phyloP scores from a whole-genome alignment of 2,888 invertebrate species.

The Xestia ashworthii region DNA sequence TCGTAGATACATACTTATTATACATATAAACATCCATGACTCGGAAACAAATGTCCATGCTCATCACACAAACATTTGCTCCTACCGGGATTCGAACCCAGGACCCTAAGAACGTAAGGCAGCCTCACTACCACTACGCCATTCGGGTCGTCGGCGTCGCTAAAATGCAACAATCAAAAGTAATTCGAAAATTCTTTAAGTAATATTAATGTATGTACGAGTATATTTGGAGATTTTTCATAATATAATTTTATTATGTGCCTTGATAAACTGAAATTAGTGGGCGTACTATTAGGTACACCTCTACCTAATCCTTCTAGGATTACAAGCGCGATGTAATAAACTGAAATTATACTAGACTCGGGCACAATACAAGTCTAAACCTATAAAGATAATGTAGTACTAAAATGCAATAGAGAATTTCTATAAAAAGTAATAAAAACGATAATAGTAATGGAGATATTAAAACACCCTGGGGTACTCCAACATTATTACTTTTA shows the following conservation, averaged over 20 bases:
- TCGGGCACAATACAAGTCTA: neutral
- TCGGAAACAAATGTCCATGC: too few species aligned
- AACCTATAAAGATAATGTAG: slow-evolving; percentile 13
- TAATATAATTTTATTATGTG: neutral
- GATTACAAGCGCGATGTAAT: neutral
- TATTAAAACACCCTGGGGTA: slow-evolving; percentile 14
- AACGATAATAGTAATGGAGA: slow-evolving; percentile 12
- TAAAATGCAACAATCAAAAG: slow-evolving; percentile 49
- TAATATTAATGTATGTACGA: neutral
- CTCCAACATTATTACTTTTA: slow-evolving; percentile 33
- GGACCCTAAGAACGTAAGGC: too few species aligned
- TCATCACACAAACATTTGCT: too few species aligned
- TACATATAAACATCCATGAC: too few species aligned
- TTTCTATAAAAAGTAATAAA: slow-evolving; percentile 25
- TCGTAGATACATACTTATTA: too few species aligned
- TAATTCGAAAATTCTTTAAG: slow-evolving; percentile 20
- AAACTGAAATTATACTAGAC: neutral
- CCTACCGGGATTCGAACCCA: too few species aligned
- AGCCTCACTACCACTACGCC: too few species aligned
- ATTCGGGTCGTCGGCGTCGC: too few species aligned
- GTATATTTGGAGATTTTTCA: neutral
- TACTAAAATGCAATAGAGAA: slow-evolving; percentile 4
- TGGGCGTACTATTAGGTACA: neutral
- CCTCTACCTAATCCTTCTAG: neutral
- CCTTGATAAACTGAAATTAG: neutral